A percentile compares a stretch with the other conserved stretches of the same genome.
Evolutionary conservation across 2,888 invertebrate genomes (phyloP).

Genomic region (Labia minor): DNA sequence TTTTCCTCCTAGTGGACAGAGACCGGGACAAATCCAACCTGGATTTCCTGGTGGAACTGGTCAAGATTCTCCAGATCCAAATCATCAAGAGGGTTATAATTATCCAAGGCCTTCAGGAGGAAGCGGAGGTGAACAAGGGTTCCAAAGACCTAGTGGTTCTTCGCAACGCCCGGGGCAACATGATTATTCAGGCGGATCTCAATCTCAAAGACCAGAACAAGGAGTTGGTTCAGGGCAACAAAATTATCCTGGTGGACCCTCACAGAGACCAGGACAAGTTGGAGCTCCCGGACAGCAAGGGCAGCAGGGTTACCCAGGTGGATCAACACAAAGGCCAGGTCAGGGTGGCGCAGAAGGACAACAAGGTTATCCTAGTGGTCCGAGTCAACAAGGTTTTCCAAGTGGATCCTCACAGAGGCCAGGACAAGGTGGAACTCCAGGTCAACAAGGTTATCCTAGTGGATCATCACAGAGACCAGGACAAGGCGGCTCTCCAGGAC

Average conservation of each 20-base stretch:
- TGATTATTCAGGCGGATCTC: conserved; percentile 19
- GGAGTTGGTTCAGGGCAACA: conserved; percentile 18
- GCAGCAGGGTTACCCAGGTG: conserved; percentile 28
- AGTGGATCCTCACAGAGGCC: conserved; percentile 23
- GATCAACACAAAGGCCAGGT: conserved; percentile 23
- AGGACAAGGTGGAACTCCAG: conserved; percentile 17
- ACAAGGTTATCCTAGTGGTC: conserved; percentile 27
- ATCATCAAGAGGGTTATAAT: conserved; percentile 25
- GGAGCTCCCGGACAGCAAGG: conserved; percentile 26
- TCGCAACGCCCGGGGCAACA: conserved; percentile 21
- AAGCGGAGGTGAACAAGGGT: conserved; percentile 23
- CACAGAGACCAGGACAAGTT: conserved; percentile 15
- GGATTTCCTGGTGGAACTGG: conserved; percentile 28
- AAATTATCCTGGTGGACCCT: conserved; percentile 18
- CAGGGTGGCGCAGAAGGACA: conserved; percentile 20
- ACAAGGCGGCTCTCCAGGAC: conserved; percentile 22
- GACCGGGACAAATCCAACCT: conserved; percentile 21
- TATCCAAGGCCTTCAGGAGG: conserved; percentile 27
- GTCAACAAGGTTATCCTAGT: conserved; percentile 27
- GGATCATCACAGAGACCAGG: conserved; percentile 23
- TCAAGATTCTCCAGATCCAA: conserved; percentile 26
- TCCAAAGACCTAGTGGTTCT: conserved; percentile 25
- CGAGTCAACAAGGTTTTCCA: conserved; percentile 27
- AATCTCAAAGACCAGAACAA: conserved; percentile 26
- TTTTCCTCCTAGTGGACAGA: background rate